phyloP scores from a whole-genome alignment of 2,113 vertebrate species.

The Cryptomyrus ogoouensis region DNA sequence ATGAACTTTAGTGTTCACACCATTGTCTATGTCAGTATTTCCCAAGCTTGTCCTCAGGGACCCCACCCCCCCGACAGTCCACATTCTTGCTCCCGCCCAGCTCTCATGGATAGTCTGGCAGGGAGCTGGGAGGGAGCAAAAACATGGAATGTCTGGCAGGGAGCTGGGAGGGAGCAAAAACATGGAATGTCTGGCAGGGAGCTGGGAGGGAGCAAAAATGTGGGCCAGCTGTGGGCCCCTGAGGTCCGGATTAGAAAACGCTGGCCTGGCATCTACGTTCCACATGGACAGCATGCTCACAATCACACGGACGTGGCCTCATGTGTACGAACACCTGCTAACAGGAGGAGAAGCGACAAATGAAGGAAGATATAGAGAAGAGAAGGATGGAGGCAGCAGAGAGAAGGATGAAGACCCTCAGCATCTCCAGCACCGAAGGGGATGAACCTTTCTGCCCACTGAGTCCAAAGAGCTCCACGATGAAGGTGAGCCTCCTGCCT shows the following conservation, averaged over 20 bases:
- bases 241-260: background rate
- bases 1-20: too few species aligned
- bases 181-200: too few species aligned
- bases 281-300: background rate
- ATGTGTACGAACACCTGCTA: background rate
- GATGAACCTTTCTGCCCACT: slow-evolving; percentile 54
- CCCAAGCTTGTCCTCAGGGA: too few species aligned
- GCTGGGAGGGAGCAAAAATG: too few species aligned
- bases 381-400: slow-evolving; percentile 61
- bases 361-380: slow-evolving; percentile 63
- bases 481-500: slow-evolving; percentile 60
- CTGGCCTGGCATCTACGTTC: background rate
- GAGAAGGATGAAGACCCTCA: slow-evolving; percentile 61
- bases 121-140: too few species aligned
- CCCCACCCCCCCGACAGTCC: too few species aligned
- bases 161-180: too few species aligned
- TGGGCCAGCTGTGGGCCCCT: too few species aligned
- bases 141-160: too few species aligned
- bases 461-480: slow-evolving; percentile 58
- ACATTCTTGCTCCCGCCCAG: too few species aligned
- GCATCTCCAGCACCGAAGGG: slow-evolving; percentile 48
- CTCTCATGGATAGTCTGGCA: too few species aligned
- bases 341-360: slow-evolving; percentile 64
- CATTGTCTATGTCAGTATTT: too few species aligned
- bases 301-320: background rate